Evolutionary conservation across 2,113 vertebrate genomes (phyloP), one percentile per base, ranked within the genome.

Genomic region (Formicarius rufipectus): DNA sequence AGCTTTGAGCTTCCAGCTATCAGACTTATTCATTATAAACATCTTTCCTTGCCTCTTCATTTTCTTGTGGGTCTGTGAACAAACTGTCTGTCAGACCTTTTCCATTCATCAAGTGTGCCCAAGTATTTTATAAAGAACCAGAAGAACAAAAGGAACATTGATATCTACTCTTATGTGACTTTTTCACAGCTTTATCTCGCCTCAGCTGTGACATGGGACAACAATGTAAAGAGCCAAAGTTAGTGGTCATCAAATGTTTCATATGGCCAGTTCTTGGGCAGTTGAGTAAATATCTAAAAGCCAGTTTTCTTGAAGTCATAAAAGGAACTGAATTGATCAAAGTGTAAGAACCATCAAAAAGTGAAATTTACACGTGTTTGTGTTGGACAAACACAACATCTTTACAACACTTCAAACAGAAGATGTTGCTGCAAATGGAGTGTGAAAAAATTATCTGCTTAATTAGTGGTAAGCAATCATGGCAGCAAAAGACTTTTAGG

Each of bases 391-490:
- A 90, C 91, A 95, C 81, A 93, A 50, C 73, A 40, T 94, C 94
- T 96, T 93, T 88, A 86, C 44, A 93, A 56, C 72, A 91, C 84
- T 96, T 97, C 96, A 97, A 97, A 97, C 88, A 94, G 94, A 97
- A 91, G 87, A 95, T 94, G 75, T 93, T 97, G 62, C 95, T 97
- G 96, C 81, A 97, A 96, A 95, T 96, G 56, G 94, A 94, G 92
- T 97, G 95, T 94, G 91, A 97, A 97, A 96, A 95, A 97, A 76
- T 77, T 87, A 80, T 40, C 81, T 52, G 37, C 73, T 90, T 97
- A 97, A 97, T 97, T 96, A 97, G 91, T 92, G 50, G 87, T 87
- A 96, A 95, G 90, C 91, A 96, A 37, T 95, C 90, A 88, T 95
- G 96, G 95, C 64, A 89, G 91, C 56, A 74, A 81, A 97, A 93